These are phyloP conservation scores for Morone chrysops DNA, from an alignment of 2,113 vertebrate species.

Conservation along the genomic window DNA sequence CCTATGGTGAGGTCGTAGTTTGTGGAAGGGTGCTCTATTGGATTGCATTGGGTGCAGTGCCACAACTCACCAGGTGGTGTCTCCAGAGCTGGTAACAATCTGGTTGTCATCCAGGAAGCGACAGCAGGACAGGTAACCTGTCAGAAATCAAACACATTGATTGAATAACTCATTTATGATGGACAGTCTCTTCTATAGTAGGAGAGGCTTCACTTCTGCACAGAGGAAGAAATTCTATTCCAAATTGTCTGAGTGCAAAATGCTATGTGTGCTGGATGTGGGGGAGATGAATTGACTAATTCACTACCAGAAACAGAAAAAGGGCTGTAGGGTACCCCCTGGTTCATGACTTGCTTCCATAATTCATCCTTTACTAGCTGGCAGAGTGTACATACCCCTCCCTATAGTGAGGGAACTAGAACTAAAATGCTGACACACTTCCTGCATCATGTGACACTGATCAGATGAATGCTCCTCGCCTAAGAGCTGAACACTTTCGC, in stretches of 20 bases:
- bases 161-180: neutral
- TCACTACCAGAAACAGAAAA: conserved; percentile 26
- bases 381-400: conserved; percentile 43
- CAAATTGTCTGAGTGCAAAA: neutral
- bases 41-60: conserved; percentile 45
- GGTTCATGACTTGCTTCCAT: conserved; percentile 55
- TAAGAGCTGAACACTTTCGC: conserved; percentile 60
- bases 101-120: conserved; percentile 99
- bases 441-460: conserved; percentile 79
- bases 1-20: neutral
- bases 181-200: neutral
- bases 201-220: neutral
- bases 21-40: neutral
- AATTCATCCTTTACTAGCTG: conserved; percentile 50
- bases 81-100: conserved; percentile 98
- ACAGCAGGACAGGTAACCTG: conserved; percentile 99
- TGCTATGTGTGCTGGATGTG: neutral
- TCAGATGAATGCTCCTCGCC: conserved; percentile 74
- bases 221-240: neutral
- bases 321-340: conserved; percentile 30
- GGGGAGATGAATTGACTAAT: conserved; percentile 39
- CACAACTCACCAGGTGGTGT: conserved; percentile 95
- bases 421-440: conserved; percentile 82
- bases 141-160: conserved; percentile 49
- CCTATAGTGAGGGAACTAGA: conserved; percentile 64